Percentiles rank a stretch among this genome's conserved stretches.
Evolutionary conservation across 2,888 invertebrate genomes (phyloP).

Genomic region (Hirtodrosophila cameraria): DNA sequence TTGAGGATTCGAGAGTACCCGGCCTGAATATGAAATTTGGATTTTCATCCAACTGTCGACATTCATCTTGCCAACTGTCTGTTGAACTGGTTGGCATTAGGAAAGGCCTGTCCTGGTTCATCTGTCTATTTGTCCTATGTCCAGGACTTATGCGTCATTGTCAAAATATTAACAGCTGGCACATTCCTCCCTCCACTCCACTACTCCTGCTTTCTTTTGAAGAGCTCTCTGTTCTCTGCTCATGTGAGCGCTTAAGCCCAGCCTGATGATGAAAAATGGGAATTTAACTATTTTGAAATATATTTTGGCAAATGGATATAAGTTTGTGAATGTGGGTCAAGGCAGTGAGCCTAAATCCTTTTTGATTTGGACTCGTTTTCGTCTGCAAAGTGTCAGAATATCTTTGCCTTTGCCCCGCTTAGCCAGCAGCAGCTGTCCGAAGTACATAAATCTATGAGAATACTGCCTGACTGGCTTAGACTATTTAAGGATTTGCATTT

Average conservation of each 20-base stretch:
- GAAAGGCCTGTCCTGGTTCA: conserved; percentile 19
- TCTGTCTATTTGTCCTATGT: conserved; percentile 37
- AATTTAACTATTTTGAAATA: conserved; percentile 74
- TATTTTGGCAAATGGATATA: conserved; percentile 62
- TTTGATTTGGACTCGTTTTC: conserved; percentile 37
- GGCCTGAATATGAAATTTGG: conserved; percentile 78
- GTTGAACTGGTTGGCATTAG: conserved; percentile 70
- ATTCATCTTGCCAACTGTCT: conserved; percentile 78
- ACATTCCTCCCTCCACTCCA: too few species aligned
- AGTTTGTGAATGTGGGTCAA: conserved; percentile 57
- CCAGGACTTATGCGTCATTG: conserved; percentile 76
- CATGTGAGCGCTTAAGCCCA: conserved; percentile 67
- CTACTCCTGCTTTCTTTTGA: too few species aligned
- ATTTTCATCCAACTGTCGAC: conserved; percentile 74
- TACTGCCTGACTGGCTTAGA: background rate
- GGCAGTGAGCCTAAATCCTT: conserved; percentile 46
- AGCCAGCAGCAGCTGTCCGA: conserved; percentile 10
- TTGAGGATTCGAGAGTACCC: conserved; percentile 48
- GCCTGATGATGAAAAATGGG: conserved; percentile 69
- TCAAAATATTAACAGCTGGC: conserved; percentile 79
- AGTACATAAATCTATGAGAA: conserved; percentile 39
- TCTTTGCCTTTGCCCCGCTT: conserved; percentile 1
- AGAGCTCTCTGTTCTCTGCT: conserved; percentile 23
- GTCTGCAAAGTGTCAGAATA: conserved; percentile 23
- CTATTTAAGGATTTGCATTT: conserved; percentile 3